Evolutionary conservation across 2,888 invertebrate genomes (phyloP).

Genomic region (Amphipyra berbera): DNA sequence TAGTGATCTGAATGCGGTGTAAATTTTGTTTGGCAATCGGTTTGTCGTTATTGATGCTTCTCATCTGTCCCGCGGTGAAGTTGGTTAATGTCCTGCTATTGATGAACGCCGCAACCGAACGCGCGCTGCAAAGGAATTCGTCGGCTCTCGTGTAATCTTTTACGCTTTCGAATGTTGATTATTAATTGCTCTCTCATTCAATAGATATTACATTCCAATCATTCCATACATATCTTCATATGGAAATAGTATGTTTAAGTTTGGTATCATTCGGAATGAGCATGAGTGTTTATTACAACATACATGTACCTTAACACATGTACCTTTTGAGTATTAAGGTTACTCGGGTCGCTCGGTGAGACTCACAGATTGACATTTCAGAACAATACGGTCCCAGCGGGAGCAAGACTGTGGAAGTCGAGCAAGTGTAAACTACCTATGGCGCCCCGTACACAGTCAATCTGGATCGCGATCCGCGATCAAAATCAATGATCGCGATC

Average conservation of each 20-base stretch:
- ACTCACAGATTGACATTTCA: no score
- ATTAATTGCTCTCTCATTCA: slow-evolving; percentile 85
- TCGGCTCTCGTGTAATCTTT: slow-evolving; percentile 84
- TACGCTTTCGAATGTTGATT: slow-evolving; percentile 86
- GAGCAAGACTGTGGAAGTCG: no score
- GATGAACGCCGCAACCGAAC: slow-evolving; percentile 63
- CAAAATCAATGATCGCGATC: no score
- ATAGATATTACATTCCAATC: slow-evolving; percentile 80
- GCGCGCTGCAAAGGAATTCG: slow-evolving; percentile 76
- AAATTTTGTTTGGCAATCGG: slow-evolving; percentile 80
- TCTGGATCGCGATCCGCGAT: no score
- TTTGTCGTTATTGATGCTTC: slow-evolving; percentile 76
- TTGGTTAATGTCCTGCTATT: slow-evolving; percentile 74
- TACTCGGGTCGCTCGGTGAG: no score
- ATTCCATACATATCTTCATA: slow-evolving; percentile 74
- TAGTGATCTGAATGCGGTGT: slow-evolving; percentile 82
- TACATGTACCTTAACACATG: slow-evolving; percentile 22
- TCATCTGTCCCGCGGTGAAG: slow-evolving; percentile 71
- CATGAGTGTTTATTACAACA: slow-evolving; percentile 55
- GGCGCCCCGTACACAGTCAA: no score
- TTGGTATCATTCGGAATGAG: slow-evolving; percentile 52
- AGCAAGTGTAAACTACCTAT: no score
- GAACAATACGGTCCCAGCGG: no score
- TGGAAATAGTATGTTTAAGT: slow-evolving; percentile 68
- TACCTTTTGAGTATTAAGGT: slow-evolving; percentile 29